Conservation (phyloP, 2,888 invertebrate genomes). For the Cantharis rustica region DNA sequence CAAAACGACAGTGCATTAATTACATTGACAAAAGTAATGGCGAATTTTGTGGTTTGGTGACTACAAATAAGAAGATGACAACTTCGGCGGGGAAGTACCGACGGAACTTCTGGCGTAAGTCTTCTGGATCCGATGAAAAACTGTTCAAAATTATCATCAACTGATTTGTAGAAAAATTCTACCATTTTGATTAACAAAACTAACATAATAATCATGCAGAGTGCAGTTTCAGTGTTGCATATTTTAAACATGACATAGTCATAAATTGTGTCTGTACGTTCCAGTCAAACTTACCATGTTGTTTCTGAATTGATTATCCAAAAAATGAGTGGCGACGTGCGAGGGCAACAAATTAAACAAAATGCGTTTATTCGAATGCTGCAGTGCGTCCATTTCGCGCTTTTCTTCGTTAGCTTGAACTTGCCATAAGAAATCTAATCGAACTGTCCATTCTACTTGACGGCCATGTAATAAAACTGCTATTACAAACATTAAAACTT, state of each 20-base stretch:
- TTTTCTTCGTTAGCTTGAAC: constrained; percentile 89
- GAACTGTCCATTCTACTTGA: constrained; percentile 89
- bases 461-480: constrained; percentile 84
- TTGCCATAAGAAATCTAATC: constrained; percentile 83
- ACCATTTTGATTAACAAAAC: constrained; percentile 34
- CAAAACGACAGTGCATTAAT: constrained; percentile 21
- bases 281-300: constrained; percentile 69
- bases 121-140: no score
- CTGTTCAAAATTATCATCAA: background rate
- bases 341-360: constrained; percentile 88
- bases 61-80: background rate
- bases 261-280: constrained; percentile 1
- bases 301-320: constrained; percentile 86
- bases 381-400: constrained; percentile 90
- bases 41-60: background rate
- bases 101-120: no score
- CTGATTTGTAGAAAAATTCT: background rate
- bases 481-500: constrained; percentile 80
- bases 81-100: background rate
- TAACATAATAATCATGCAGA: background rate
- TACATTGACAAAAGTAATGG: constrained; percentile 9
- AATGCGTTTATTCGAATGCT: constrained; percentile 86
- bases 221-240: background rate
- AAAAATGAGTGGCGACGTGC: constrained; percentile 90
- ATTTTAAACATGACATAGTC: background rate